phyloP scores from a whole-genome alignment of 2,797 vertebrate genomes.

The Steatocranus sp. region DNA sequence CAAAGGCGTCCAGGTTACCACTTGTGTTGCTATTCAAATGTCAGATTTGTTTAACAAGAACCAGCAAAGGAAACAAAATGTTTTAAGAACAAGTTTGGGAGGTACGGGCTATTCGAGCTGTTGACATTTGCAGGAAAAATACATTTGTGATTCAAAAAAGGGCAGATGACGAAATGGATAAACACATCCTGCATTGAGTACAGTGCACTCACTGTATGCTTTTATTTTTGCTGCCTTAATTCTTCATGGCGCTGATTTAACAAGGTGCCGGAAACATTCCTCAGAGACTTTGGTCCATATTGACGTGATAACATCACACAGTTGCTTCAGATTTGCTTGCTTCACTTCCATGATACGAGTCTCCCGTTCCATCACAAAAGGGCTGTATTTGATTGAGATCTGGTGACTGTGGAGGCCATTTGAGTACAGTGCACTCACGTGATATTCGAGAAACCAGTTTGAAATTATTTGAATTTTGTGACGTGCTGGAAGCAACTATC shows the following conservation, averaged over 20 bases:
- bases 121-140: not conserved
- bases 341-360: not conserved
- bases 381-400: not conserved
- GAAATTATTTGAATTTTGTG: not conserved
- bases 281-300: not conserved
- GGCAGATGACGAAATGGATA: not conserved
- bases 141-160: not conserved
- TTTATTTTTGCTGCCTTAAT: not conserved
- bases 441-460: not conserved
- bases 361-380: not conserved
- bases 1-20: too few relatives aligned
- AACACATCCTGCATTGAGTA: not conserved
- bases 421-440: not conserved
- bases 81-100: not conserved
- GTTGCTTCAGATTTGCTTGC: not conserved
- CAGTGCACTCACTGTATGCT: not conserved
- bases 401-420: not conserved
- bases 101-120: not conserved
- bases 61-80: not conserved
- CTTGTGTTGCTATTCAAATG: too few relatives aligned
- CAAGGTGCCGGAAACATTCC: not conserved
- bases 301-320: not conserved
- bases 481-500: not conserved
- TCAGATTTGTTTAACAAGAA: too few relatives aligned
- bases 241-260: not conserved